A percentile compares a stretch with the other conserved stretches of the same genome.
Evolutionary conservation across 2,113 vertebrate genomes (phyloP).

Genomic region (Chrysochloris asiatica): DNA sequence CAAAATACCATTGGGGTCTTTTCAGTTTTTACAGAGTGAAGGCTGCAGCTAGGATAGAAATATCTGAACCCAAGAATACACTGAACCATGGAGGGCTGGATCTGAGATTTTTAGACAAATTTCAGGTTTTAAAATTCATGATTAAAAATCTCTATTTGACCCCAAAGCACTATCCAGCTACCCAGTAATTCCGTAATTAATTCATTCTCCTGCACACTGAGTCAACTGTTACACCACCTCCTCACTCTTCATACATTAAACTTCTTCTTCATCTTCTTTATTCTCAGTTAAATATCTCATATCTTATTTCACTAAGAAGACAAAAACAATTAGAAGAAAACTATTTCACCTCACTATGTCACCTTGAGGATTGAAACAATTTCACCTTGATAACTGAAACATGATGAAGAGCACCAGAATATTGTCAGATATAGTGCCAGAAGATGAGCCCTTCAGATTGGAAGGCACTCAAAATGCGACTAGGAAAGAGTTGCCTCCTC

Average conservation of each 20-base stretch:
- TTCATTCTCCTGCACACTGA: neutral
- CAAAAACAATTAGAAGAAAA: neutral
- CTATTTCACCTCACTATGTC: neutral
- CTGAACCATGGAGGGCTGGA: neutral
- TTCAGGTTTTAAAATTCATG: slow-evolving; percentile 6
- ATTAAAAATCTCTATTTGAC: neutral
- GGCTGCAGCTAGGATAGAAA: neutral
- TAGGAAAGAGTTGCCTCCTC: no score
- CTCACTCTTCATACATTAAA: neutral
- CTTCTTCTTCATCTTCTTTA: neutral
- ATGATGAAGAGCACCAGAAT: no score
- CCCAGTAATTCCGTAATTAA: neutral
- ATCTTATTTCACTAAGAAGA: slow-evolving; percentile 4
- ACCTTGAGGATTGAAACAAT: no score
- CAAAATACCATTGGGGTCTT: slow-evolving; percentile 51
- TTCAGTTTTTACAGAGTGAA: neutral
- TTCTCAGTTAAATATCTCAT: neutral
- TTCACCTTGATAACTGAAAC: no score
- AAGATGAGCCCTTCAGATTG: no score
- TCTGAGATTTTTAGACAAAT: slow-evolving; percentile 27
- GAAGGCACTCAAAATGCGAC: no score
- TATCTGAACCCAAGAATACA: neutral
- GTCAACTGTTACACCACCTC: neutral
- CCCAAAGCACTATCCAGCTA: neutral
- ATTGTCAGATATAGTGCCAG: no score